These are phyloP conservation scores for Calephelis perditalis DNA, from an alignment of 2,888 invertebrate genomes.

Conservation along the genomic window DNA sequence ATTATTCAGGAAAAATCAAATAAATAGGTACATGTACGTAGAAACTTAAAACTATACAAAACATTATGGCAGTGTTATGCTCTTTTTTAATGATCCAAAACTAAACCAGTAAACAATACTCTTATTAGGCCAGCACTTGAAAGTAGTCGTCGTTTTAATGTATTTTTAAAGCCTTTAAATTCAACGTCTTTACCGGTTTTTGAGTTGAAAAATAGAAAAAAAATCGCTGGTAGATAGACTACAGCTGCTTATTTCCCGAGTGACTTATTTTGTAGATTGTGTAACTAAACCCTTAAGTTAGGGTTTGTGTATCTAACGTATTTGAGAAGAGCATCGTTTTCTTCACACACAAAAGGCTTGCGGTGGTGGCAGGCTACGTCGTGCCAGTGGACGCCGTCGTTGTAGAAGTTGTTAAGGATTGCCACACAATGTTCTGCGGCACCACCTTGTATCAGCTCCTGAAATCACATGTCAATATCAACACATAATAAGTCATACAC, in stretches of 20 bases:
- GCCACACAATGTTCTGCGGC: too few species aligned
- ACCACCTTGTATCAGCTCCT: too few species aligned
- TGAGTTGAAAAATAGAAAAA: background rate
- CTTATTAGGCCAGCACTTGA: background rate
- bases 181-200: background rate
- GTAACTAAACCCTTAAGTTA: slow-evolving; percentile 81
- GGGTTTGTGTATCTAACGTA: slow-evolving; percentile 91
- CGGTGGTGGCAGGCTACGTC: slow-evolving; percentile 94
- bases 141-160: background rate
- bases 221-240: too few species aligned
- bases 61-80: slow-evolving; percentile 2
- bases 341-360: slow-evolving; percentile 93
- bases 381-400: slow-evolving; percentile 94
- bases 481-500: too few species aligned
- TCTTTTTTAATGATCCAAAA: background rate
- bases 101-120: background rate
- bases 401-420: slow-evolving; percentile 92
- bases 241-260: too few species aligned
- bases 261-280: background rate
- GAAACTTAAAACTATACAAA: background rate
- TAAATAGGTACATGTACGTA: slow-evolving; percentile 5
- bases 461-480: too few species aligned
- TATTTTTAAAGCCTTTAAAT: background rate
- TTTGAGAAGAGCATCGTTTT: slow-evolving; percentile 90
- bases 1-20: background rate